Conservation (phyloP, 2,113 vertebrate genomes). For the Boleophthalmus pectinirostris region DNA sequence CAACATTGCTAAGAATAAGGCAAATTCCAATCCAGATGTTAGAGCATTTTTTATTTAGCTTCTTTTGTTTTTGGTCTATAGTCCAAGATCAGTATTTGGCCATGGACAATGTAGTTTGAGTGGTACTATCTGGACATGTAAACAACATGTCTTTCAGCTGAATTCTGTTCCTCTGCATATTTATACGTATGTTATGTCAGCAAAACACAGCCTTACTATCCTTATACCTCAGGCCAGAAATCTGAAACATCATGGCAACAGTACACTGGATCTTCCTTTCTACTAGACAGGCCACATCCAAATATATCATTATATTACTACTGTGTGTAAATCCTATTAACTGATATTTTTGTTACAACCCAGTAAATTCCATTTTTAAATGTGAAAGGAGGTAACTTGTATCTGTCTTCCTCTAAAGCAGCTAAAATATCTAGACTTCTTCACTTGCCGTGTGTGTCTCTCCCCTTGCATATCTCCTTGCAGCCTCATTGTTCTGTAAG, state of each 20-base stretch:
- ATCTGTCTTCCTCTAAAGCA: slow-evolving; percentile 9
- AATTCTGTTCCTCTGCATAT: not conserved
- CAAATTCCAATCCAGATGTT: too few species aligned
- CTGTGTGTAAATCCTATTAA: not conserved
- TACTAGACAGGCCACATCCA: not conserved
- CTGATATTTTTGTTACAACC: not conserved
- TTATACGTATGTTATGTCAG: not conserved
- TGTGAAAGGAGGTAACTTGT: not conserved
- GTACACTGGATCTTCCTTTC: not conserved
- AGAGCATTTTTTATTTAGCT: not conserved
- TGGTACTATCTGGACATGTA: not conserved
- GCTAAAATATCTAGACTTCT: not conserved
- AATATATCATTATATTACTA: not conserved
- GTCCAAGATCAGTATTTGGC: not conserved
- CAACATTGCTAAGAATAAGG: too few species aligned
- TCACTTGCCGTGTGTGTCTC: not conserved
- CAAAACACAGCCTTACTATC: not conserved
- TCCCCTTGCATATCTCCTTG: not conserved
- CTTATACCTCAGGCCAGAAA: not conserved
- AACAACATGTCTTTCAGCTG: not conserved
- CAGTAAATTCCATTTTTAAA: not conserved
- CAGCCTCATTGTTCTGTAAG: slow-evolving; percentile 24
- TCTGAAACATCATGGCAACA: not conserved
- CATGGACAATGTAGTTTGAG: not conserved
- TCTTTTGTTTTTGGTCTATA: not conserved